These are phyloP conservation scores for Protula sp. DNA, from an alignment of 2,888 invertebrate species.

Conservation along the genomic window DNA sequence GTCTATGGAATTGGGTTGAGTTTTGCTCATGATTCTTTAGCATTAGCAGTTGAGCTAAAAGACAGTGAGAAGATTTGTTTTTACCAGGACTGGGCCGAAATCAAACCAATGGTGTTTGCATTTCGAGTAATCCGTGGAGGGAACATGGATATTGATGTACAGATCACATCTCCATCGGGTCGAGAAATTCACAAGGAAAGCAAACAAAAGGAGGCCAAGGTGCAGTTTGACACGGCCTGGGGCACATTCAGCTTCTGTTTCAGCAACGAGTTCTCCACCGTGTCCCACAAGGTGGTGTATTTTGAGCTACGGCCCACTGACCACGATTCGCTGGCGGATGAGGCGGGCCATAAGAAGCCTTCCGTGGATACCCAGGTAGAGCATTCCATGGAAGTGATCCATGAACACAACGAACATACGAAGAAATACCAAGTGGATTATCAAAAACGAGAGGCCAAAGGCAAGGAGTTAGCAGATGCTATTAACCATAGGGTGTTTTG, in stretches of 20 bases:
- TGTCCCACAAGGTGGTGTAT: conserved; percentile 40
- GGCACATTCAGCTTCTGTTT: conserved; percentile 46
- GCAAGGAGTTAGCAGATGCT: conserved; percentile 41
- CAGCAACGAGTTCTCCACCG: conserved; percentile 41
- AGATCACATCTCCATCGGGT: conserved; percentile 41
- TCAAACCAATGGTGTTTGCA: conserved; percentile 32
- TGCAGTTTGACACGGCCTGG: conserved; percentile 36
- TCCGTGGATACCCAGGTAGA: conserved; percentile 28
- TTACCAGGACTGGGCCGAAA: conserved; percentile 34
- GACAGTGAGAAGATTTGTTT: conserved; percentile 40
- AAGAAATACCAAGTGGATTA: conserved; percentile 32
- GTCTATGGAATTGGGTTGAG: too few species aligned
- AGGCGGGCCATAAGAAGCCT: conserved; percentile 37
- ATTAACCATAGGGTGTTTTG: conserved; percentile 35
- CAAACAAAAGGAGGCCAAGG: conserved; percentile 23
- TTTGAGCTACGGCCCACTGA: conserved; percentile 38
- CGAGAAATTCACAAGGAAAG: conserved; percentile 36
- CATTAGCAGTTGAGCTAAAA: conserved; percentile 39
- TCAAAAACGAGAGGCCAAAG: conserved; percentile 39
- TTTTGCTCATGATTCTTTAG: conserved; percentile 12
- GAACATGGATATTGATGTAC: conserved; percentile 42
- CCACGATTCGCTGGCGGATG: conserved; percentile 31
- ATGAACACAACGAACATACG: conserved; percentile 16
- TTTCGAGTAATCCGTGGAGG: conserved; percentile 41
- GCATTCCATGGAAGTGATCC: conserved; percentile 19